Evolutionary conservation across 2,113 vertebrate genomes (phyloP).

Genomic region (Mormoops blainvillei): DNA sequence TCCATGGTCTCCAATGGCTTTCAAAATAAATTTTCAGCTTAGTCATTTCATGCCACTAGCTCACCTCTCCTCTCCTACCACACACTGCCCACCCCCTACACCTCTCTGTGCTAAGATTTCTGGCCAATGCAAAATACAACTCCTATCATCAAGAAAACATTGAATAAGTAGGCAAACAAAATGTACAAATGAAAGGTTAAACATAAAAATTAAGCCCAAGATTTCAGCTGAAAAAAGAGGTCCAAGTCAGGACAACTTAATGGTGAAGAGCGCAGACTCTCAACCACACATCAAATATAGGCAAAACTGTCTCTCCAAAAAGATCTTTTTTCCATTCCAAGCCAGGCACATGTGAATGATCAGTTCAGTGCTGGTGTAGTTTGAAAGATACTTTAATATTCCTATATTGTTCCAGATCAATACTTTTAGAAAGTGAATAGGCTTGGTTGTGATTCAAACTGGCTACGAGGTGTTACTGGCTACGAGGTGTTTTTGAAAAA

Average conservation of each 20-base stretch:
- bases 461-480: conserved; percentile 50
- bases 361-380: conserved; percentile 34
- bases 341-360: background rate
- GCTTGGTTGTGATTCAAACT: conserved; percentile 50
- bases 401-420: conserved; percentile 61
- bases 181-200: background rate
- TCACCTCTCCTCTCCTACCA: rapidly evolving
- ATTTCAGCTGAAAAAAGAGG: background rate
- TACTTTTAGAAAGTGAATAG: conserved; percentile 65
- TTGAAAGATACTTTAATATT: conserved; percentile 64
- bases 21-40: background rate
- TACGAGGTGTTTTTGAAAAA: conserved; percentile 61
- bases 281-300: background rate
- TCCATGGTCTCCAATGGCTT: background rate
- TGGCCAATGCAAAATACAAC: background rate
- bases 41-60: background rate
- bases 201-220: background rate
- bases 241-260: background rate
- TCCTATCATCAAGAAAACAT: background rate
- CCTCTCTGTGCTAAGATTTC: background rate
- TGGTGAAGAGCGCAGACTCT: background rate
- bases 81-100: background rate
- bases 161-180: background rate
- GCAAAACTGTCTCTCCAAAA: conserved; percentile 12
- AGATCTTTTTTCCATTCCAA: background rate